phyloP scores from a whole-genome alignment of 2,113 vertebrate species.

The Bos javanicus region DNA sequence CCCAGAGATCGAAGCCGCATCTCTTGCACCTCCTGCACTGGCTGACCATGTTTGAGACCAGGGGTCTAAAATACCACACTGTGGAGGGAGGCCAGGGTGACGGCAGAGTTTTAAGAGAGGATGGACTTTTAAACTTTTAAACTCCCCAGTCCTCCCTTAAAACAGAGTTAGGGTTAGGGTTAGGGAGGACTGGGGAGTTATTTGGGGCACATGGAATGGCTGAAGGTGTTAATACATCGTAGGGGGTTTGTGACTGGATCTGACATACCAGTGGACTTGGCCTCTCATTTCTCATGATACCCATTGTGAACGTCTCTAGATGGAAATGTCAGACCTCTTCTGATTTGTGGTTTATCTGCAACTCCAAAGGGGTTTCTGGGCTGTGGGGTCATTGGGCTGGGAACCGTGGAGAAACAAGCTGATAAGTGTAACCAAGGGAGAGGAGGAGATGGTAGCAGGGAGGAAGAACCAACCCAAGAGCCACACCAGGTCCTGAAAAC shows the following conservation, averaged over 20 bases:
- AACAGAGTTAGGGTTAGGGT: no score
- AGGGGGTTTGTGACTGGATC: background rate
- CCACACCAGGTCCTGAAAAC: background rate
- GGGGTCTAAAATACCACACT: rapidly evolving
- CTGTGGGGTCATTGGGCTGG: background rate
- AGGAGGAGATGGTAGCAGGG: background rate
- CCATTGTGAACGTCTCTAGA: rapidly evolving
- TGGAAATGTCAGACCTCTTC: background rate
- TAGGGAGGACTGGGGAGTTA: background rate
- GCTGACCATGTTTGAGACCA: background rate
- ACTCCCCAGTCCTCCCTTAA: no score
- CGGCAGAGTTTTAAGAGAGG: background rate
- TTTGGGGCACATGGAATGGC: background rate
- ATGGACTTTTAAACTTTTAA: no score
- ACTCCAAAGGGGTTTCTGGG: background rate
- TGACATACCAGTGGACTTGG: background rate
- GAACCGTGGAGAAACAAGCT: background rate
- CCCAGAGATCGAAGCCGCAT: background rate
- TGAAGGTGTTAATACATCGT: background rate
- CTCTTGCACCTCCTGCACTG: background rate
- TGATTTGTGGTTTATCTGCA: rapidly evolving
- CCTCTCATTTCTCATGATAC: background rate
- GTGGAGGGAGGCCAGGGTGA: background rate
- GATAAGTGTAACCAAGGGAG: no score
- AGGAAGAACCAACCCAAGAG: no score